Percentiles rank a stretch among this genome's conserved stretches.
Evolutionary conservation across 2,113 vertebrate genomes (phyloP).

Genomic region (Bostrychus sinensis): DNA sequence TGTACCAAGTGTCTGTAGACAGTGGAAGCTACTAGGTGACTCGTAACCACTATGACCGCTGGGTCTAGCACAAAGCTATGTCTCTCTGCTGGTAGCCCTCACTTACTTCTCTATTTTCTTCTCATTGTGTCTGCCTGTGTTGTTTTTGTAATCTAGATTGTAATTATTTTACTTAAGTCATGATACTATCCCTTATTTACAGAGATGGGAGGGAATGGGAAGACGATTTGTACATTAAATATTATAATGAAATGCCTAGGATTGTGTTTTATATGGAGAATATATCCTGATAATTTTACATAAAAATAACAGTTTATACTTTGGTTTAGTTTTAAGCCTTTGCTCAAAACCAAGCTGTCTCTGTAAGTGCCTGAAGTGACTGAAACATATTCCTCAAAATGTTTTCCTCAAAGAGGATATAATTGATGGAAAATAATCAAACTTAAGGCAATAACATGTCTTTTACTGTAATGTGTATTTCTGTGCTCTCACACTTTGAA

Average conservation of each 20-base stretch:
- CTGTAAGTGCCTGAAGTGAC: slow-evolving; percentile 37
- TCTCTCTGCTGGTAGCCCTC: slow-evolving; percentile 78
- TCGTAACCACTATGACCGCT: slow-evolving; percentile 76
- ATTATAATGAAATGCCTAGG: slow-evolving; percentile 43
- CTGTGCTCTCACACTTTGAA: slow-evolving; percentile 64
- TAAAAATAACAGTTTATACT: slow-evolving; percentile 22
- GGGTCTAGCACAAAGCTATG: slow-evolving; percentile 14
- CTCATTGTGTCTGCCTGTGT: slow-evolving; percentile 43
- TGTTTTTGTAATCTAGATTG: slow-evolving; percentile 74
- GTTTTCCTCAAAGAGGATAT: slow-evolving; percentile 74
- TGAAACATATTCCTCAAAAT: slow-evolving; percentile 40
- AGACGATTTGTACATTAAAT: slow-evolving; percentile 71
- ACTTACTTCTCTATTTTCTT: slow-evolving; percentile 32
- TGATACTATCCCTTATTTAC: slow-evolving; percentile 61
- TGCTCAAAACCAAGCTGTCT: slow-evolving; percentile 18
- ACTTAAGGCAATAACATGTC: slow-evolving; percentile 21
- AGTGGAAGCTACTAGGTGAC: too few species aligned
- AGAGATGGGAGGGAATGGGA: slow-evolving; percentile 37
- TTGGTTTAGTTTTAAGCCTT: slow-evolving; percentile 31
- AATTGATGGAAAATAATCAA: slow-evolving; percentile 13
- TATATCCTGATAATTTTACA: slow-evolving; percentile 59
- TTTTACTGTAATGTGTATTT: slow-evolving; percentile 53
- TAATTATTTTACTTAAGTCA: slow-evolving; percentile 70
- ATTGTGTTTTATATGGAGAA: slow-evolving; percentile 63
- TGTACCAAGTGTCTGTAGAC: too few species aligned